Evolutionary conservation across 2,113 vertebrate genomes (phyloP).

Genomic region (Elephas maximus): DNA sequence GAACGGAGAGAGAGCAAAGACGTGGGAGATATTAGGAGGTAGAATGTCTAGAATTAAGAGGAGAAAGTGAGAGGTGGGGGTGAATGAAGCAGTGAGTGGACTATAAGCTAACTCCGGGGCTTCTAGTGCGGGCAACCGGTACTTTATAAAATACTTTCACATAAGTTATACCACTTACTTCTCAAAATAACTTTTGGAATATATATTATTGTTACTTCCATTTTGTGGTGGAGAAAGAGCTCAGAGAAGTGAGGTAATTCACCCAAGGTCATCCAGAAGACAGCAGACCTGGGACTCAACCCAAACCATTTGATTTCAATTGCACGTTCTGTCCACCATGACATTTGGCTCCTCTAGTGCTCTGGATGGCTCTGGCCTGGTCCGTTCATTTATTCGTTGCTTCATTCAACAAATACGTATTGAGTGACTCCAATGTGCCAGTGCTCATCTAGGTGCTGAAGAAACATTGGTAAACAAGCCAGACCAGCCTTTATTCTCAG

Average conservation of each 20-base stretch:
- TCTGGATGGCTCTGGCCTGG: background rate
- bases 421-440: background rate
- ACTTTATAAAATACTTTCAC: background rate
- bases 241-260: background rate
- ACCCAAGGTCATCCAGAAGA: background rate
- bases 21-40: background rate
- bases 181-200: background rate
- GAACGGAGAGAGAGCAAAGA: background rate
- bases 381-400: background rate
- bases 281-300: background rate
- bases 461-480: rapidly evolving
- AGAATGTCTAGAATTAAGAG: background rate
- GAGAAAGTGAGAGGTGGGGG: background rate
- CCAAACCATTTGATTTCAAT: background rate
- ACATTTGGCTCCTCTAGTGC: background rate
- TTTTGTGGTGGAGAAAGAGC: background rate
- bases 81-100: background rate
- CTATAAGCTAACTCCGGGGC: background rate
- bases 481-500: background rate
- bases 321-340: background rate
- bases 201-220: background rate
- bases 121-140: background rate
- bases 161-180: background rate
- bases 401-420: slow-evolving; percentile 24
- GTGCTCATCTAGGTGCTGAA: background rate